These are phyloP conservation scores for Pantherophis alleghaniensis DNA, from an alignment of 2,797 vertebrate genomes.

Conservation along the genomic window DNA sequence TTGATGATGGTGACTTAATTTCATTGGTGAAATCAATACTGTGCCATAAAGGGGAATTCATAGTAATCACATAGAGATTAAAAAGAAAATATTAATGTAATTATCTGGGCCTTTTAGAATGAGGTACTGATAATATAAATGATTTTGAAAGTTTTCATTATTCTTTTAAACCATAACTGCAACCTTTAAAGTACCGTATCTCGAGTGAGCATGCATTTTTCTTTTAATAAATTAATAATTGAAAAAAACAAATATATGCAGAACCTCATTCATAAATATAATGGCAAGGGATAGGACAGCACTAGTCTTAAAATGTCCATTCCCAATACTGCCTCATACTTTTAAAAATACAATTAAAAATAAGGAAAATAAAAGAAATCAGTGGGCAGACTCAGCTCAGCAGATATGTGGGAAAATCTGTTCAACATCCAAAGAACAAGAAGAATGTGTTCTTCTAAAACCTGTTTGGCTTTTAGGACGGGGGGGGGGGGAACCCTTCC, in stretches of 20 bases:
- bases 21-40: conserved; percentile 42
- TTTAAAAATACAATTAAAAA: not conserved
- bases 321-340: not conserved
- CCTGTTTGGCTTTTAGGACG: not conserved
- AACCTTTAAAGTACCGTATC: not conserved
- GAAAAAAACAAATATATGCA: not conserved
- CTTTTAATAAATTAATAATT: conserved; percentile 10
- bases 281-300: conserved; percentile 16
- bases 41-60: conserved; percentile 25
- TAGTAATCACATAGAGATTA: conserved; percentile 27
- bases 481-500: rapidly evolving
- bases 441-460: not conserved
- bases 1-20: conserved; percentile 38
- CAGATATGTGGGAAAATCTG: conserved; percentile 7
- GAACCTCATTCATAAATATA: not conserved
- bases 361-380: not conserved
- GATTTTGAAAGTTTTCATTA: not conserved
- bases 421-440: not conserved
- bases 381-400: not conserved
- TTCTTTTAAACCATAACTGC: conserved; percentile 7
- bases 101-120: conserved; percentile 32
- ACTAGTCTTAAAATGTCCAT: not conserved
- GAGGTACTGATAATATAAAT: conserved; percentile 20
- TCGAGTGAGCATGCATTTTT: not conserved
- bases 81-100: conserved; percentile 19